Evolutionary conservation across 2,113 vertebrate genomes (phyloP).

Genomic region (Callopanchax toddi): DNA sequence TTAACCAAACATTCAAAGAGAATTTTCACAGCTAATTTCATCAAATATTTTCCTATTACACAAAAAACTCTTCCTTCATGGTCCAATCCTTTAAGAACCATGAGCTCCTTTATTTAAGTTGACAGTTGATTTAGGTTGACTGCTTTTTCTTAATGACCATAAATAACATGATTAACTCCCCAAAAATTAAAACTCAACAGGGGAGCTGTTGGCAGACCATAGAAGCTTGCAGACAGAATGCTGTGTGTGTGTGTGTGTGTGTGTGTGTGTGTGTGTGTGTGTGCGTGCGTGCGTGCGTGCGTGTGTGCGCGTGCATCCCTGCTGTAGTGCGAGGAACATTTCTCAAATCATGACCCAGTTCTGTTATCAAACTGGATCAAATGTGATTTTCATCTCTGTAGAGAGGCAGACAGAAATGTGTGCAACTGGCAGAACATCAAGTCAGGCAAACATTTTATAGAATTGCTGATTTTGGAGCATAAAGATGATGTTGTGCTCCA

Average conservation of each 20-base stretch:
- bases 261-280: constrained; percentile 17
- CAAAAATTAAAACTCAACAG: constrained; percentile 62
- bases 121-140: constrained; percentile 26
- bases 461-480: constrained; percentile 56
- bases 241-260: constrained; percentile 17
- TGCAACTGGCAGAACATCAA: constrained; percentile 57
- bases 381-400: constrained; percentile 56
- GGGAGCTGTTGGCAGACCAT: constrained; percentile 55
- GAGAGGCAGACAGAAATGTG: constrained; percentile 50
- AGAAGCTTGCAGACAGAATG: constrained; percentile 45
- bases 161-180: constrained; percentile 68
- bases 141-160: constrained; percentile 62
- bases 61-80: constrained; percentile 14
- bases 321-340: constrained; percentile 63
- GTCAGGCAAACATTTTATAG: constrained; percentile 32
- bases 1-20: constrained; percentile 14
- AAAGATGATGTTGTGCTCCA: constrained; percentile 7
- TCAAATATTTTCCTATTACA: constrained; percentile 6
- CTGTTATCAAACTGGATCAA: constrained; percentile 70
- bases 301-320: constrained; percentile 18
- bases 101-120: constrained; percentile 16
- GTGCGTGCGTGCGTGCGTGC: background rate
- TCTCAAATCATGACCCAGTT: constrained; percentile 75
- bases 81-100: constrained; percentile 11
- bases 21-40: constrained; percentile 39